Base-by-base conservation (phyloP, 2,113 vertebrate genomes). In the Alethe diademata region DNA sequence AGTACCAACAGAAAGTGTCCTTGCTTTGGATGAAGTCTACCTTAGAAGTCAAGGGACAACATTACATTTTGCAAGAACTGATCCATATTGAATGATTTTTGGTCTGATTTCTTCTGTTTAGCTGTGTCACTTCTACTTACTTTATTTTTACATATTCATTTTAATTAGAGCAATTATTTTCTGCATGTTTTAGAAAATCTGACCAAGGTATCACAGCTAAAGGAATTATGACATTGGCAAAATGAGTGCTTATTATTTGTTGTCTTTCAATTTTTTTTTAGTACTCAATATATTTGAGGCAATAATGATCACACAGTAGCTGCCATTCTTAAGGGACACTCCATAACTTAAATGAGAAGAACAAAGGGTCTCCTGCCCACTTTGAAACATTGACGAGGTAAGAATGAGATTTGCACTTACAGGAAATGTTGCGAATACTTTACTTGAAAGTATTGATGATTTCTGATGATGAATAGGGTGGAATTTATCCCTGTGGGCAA, bases 351-450 rank as follows among this genome's bases (percentile, higher is more conserved):
- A 70, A 25, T 28, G 31, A 78, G 36, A 91, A 92, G 65, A 95
- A 70, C 62, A 62, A 87, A 90, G 25, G 18, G 14, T 66, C 58
- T 88, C 50, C 42, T 62, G 23, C 20, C n/a, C 58, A 64, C 35
- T 79, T 79, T 45, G 47, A 82, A 84, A 84, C 38, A 51, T 7
- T 5, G 11, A n/a, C 45, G 82, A 58, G 16, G 42, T 8, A 89
- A 45, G 24, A 86, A 70, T 7, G 42, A 31, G 66, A 87, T 93
- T 62, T 62, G 35, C 58, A 50, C 42, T 95, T 92, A 95, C 70
- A 93, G 90, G 78, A 95, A 96, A 82, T 2, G 5, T n/a, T 92
- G 58, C 67, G 91, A 45, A 86, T 51, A 71, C n/a, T 88, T 93
- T 51, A 71, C n/a, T 83, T 93, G 64, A 67, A 87, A 88, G 85